Percentiles rank a stretch among this genome's conserved stretches.
phyloP scores from a whole-genome alignment of 2,113 vertebrate genomes.

The Merops nubicus region DNA sequence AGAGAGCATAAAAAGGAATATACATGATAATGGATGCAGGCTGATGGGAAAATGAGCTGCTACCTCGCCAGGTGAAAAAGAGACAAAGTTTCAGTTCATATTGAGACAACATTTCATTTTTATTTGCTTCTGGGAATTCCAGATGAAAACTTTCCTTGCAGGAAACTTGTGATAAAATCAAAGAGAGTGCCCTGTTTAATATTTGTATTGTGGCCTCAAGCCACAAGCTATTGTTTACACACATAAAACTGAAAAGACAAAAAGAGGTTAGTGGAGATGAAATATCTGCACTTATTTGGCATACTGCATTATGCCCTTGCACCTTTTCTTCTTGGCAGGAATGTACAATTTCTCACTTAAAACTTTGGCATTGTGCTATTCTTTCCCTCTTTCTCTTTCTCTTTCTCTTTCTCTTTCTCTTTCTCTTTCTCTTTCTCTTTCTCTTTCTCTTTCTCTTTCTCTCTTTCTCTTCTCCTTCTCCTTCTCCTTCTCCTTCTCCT shows the following conservation, averaged over 20 bases:
- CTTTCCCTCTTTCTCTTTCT: background rate
- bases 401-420: too few species aligned
- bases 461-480: too few species aligned
- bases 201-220: background rate
- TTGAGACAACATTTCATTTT: background rate
- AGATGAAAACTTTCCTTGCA: background rate
- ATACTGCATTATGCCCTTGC: background rate
- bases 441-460: too few species aligned
- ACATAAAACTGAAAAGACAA: background rate
- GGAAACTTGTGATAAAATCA: background rate
- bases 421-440: too few species aligned
- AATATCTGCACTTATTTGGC: background rate
- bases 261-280: background rate
- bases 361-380: background rate
- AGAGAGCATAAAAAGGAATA: background rate
- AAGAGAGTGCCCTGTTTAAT: background rate
- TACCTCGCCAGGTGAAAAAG: background rate
- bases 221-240: background rate
- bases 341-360: background rate
- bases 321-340: background rate
- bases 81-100: background rate
- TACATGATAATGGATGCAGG: background rate
- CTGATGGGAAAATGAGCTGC: background rate
- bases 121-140: background rate
- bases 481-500: too few species aligned